Conservation (phyloP, 2,113 vertebrate genomes). For the Trinectes maculatus region DNA sequence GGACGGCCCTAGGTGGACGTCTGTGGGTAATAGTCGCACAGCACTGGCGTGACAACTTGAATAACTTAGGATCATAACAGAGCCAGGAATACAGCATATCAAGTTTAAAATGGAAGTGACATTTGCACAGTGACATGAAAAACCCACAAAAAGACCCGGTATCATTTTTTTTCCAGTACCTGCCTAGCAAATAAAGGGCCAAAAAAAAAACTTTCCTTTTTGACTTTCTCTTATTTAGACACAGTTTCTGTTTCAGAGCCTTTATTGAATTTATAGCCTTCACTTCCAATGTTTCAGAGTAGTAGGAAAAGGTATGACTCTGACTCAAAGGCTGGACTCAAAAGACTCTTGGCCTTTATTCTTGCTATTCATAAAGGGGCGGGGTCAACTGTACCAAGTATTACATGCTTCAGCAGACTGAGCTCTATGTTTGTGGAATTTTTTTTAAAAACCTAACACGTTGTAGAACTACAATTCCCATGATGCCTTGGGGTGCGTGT, state of each 20-base stretch:
- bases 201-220: constrained; percentile 80
- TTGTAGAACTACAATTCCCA: constrained; percentile 7
- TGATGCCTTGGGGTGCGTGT: neutral
- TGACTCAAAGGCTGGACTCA: constrained; percentile 1
- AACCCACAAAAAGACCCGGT: neutral
- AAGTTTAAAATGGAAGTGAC: neutral
- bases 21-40: constrained; percentile 16
- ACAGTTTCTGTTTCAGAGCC: constrained; percentile 40
- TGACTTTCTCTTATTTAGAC: constrained; percentile 71
- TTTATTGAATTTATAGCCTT: constrained; percentile 33
- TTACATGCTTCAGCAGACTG: constrained; percentile 10
- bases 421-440: neutral
- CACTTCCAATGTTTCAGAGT: neutral
- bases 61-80: neutral
- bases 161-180: neutral
- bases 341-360: constrained; percentile 10
- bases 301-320: neutral
- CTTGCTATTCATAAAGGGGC: constrained; percentile 11
- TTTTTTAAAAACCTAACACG: neutral
- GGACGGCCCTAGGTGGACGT: neutral
- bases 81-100: constrained; percentile 20
- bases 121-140: neutral
- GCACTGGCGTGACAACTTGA: neutral
- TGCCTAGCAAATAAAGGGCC: constrained; percentile 65
- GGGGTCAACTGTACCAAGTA: neutral